phyloP scores from a whole-genome alignment of 2,113 vertebrate genomes.

The Petromus typicus region DNA sequence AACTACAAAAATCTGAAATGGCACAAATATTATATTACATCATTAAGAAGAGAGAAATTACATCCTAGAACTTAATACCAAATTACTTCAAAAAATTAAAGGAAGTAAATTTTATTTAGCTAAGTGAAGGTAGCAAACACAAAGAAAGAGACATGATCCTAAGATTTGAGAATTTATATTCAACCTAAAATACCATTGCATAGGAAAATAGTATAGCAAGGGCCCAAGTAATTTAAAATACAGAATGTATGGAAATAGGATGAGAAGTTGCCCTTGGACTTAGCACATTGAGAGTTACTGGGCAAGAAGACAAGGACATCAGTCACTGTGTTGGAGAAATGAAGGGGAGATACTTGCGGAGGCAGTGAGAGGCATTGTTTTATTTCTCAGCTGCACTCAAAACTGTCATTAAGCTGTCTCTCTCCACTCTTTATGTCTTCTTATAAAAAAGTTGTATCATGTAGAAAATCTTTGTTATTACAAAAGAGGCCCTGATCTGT shows the following conservation, averaged over 20 bases:
- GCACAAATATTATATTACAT: background rate
- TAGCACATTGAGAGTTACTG: background rate
- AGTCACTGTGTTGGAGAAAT: background rate
- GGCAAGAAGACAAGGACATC: background rate
- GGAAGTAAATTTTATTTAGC: background rate
- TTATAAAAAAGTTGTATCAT: background rate
- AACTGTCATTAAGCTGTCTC: background rate
- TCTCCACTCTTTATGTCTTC: background rate
- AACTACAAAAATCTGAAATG: background rate
- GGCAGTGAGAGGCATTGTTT: background rate
- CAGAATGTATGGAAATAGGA: background rate
- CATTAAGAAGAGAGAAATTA: background rate
- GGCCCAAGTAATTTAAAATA: background rate
- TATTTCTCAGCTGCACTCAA: background rate
- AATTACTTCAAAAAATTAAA: background rate
- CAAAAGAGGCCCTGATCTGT: background rate
- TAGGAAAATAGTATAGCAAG: background rate
- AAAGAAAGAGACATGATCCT: background rate
- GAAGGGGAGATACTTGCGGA: background rate
- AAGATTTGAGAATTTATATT: background rate
- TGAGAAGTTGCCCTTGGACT: background rate
- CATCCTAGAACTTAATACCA: background rate
- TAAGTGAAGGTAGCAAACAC: background rate
- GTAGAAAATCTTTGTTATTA: background rate
- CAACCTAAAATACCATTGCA: background rate